Conservation (phyloP, 1,140 invertebrate genomes). For the Cylas formicarius region DNA sequence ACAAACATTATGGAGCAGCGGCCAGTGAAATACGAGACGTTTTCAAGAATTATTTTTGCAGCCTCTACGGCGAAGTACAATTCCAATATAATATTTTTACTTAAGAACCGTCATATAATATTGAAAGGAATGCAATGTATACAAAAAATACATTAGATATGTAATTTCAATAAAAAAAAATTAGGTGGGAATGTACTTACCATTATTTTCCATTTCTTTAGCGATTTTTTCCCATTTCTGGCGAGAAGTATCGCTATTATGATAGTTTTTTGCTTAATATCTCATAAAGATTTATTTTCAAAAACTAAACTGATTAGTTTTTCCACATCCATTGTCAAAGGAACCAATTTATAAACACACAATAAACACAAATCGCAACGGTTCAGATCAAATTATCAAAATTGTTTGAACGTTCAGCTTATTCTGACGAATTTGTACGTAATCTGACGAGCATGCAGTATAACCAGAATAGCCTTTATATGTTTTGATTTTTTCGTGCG, state of each 20-base stretch:
- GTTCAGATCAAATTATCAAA: no score
- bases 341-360: no score
- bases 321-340: conserved; percentile 1
- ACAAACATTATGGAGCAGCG: conserved; percentile 4
- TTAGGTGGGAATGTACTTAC: conserved; percentile 13
- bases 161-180: conserved; percentile 2
- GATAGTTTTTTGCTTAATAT: conserved; percentile 2
- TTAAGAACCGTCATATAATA: background rate
- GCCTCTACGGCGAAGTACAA: background rate
- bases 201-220: conserved; percentile 4
- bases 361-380: no score
- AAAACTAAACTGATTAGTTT: background rate
- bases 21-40: conserved; percentile 6
- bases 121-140: background rate
- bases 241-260: background rate
- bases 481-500: conserved; percentile 1
- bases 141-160: background rate
- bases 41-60: conserved; percentile 12
- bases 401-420: no score
- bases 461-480: background rate
- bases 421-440: conserved; percentile 3
- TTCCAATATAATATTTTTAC: conserved; percentile 5
- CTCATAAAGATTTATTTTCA: conserved; percentile 6
- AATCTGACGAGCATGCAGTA: conserved; percentile 2
- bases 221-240: conserved; percentile 4